Evolutionary conservation across 2,888 invertebrate species (phyloP).

Genomic region (Lithosia quadra): DNA sequence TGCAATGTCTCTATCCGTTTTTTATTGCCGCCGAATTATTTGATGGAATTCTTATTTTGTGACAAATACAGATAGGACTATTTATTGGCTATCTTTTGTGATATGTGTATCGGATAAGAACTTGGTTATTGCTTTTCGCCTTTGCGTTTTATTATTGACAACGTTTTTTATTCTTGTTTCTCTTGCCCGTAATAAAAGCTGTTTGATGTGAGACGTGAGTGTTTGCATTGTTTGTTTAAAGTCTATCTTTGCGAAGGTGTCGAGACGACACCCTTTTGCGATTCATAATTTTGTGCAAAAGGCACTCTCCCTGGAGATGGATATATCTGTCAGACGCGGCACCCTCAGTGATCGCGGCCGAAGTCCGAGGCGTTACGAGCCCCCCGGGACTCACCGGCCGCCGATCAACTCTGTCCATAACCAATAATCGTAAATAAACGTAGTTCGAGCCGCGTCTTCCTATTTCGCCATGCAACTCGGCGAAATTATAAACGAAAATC

Average conservation of each 20-base stretch:
- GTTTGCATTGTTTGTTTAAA: slow-evolving; percentile 44
- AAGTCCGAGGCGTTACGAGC: slow-evolving; percentile 84
- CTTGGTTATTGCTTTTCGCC: slow-evolving; percentile 62
- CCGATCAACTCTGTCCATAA: slow-evolving; percentile 84
- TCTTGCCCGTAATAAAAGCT: slow-evolving; percentile 51
- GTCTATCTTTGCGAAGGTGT: slow-evolving; percentile 42
- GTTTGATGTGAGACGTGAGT: slow-evolving; percentile 52
- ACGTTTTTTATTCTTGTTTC: slow-evolving; percentile 52
- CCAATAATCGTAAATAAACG: slow-evolving; percentile 86
- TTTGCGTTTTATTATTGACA: slow-evolving; percentile 59
- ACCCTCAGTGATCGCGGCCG: slow-evolving; percentile 68
- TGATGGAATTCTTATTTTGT: slow-evolving; percentile 81
- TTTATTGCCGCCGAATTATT: slow-evolving; percentile 83
- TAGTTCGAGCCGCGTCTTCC: slow-evolving; percentile 60
- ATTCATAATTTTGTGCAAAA: slow-evolving; percentile 79
- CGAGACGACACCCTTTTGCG: slow-evolving; percentile 59
- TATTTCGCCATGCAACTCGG: slow-evolving; percentile 50
- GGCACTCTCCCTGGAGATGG: slow-evolving; percentile 76
- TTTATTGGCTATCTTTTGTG: slow-evolving; percentile 73
- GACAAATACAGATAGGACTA: slow-evolving; percentile 73
- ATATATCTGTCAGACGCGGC: slow-evolving; percentile 82
- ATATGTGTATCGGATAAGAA: slow-evolving; percentile 65
- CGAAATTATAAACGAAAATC: slow-evolving; percentile 54
- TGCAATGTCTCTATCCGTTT: slow-evolving; percentile 86
- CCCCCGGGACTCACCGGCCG: slow-evolving; percentile 76